Conservation (phyloP, 2,113 vertebrate species). For the Eurystomus gularis region DNA sequence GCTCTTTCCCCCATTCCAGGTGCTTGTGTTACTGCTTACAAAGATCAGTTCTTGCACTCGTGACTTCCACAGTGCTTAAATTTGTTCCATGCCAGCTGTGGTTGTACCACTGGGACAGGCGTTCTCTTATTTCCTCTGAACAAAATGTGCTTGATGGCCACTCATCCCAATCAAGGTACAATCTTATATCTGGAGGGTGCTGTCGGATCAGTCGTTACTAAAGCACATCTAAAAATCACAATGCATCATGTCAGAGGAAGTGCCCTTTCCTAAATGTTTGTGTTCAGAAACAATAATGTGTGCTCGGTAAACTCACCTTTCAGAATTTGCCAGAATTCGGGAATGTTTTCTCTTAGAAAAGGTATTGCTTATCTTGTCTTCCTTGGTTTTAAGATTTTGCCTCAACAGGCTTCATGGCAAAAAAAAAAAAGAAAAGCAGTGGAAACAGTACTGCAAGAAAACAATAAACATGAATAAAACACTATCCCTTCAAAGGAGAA, state of each 20-base stretch:
- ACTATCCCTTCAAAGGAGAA: conserved; percentile 56
- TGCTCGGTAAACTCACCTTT: not conserved
- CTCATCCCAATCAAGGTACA: not conserved
- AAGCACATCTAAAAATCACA: not conserved
- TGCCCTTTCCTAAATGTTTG: not conserved
- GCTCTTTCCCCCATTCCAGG: not conserved
- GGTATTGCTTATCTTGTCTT: not conserved
- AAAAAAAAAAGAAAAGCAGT: not conserved
- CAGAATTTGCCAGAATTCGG: not conserved
- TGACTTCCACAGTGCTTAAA: not conserved
- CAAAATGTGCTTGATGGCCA: not conserved
- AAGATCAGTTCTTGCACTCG: not conserved
- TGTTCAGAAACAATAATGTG: not conserved
- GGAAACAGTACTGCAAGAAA: conserved; percentile 2
- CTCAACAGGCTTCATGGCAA: not conserved
- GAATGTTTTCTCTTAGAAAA: not conserved
- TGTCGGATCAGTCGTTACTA: not conserved
- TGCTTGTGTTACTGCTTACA: not conserved
- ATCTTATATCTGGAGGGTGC: not conserved
- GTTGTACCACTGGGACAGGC: not conserved
- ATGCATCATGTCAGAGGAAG: not conserved
- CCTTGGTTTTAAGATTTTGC: conserved; percentile 10
- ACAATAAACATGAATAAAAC: conserved; percentile 69
- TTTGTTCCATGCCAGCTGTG: not conserved
- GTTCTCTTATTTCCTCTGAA: not conserved